Evolutionary conservation across 2,113 vertebrate species (phyloP).

Genomic region (Xenopus laevis): DNA sequence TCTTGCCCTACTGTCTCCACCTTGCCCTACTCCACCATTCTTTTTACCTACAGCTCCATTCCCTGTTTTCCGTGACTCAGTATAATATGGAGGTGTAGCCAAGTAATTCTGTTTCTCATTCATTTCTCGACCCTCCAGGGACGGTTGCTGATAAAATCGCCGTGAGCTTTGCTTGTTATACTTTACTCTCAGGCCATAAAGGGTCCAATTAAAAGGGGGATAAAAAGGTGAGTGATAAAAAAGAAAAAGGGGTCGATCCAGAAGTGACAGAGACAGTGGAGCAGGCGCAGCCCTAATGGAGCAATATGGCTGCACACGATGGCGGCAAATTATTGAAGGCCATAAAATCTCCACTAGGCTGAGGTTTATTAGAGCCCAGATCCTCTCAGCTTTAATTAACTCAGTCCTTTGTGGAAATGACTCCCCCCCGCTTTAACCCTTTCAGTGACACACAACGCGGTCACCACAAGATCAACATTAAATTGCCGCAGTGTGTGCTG

Average conservation of each 20-base stretch:
- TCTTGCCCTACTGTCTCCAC: no score
- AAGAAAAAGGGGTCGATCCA: constrained; percentile 25
- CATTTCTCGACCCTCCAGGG: constrained; percentile 2
- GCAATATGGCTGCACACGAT: not conserved
- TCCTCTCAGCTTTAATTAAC: constrained; percentile 35
- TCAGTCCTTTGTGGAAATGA: constrained; percentile 14
- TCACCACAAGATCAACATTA: no score
- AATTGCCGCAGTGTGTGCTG: no score
- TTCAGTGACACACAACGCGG: no score
- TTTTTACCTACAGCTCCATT: no score
- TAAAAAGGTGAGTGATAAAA: constrained; percentile 7
- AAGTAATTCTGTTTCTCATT: no score
- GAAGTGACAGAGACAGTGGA: not conserved
- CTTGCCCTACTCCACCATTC: no score
- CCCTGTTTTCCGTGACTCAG: no score
- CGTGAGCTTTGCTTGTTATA: constrained; percentile 4
- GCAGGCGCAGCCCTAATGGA: constrained; percentile 19
- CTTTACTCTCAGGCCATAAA: constrained; percentile 27
- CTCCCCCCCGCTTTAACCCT: not conserved
- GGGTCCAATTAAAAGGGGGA: constrained; percentile 33
- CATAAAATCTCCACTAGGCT: constrained; percentile 22
- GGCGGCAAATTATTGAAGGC: constrained; percentile 15
- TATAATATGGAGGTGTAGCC: no score
- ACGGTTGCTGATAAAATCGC: constrained; percentile 16
- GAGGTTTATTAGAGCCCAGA: constrained; percentile 23